These are phyloP conservation scores for Falco columbarius DNA, from an alignment of 2,797 vertebrate species.

Conservation along the genomic window DNA sequence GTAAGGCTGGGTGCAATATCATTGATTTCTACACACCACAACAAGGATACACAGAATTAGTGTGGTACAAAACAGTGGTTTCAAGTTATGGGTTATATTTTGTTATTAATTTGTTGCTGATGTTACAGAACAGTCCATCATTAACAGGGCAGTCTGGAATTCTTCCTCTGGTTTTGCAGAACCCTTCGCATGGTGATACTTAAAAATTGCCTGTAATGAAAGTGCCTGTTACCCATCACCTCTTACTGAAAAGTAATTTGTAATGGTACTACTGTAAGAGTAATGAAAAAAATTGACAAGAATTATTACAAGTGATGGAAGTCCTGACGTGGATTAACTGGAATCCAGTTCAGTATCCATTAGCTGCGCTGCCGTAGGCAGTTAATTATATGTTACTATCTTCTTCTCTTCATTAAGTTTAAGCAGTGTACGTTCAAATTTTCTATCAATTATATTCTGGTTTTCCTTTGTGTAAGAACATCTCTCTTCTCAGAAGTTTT, in stretches of 20 bases:
- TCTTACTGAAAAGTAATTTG: not conserved
- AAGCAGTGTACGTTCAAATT: not conserved
- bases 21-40: not conserved
- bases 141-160: not conserved
- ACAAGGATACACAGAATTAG: not conserved
- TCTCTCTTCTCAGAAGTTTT: not conserved
- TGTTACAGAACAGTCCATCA: not conserved
- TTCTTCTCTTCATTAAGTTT: conserved; percentile 23
- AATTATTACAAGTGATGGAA: conserved; percentile 46
- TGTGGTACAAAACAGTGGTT: not conserved
- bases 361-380: conserved; percentile 37
- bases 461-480: conserved; percentile 25
- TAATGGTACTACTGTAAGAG: not conserved
- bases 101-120: not conserved
- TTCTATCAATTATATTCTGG: not conserved
- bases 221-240: conserved; percentile 53
- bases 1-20: conserved; percentile 3
- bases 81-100: not conserved
- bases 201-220: conserved; percentile 11
- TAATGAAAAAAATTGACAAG: not conserved
- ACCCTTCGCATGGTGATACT: not conserved
- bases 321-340: conserved; percentile 50
- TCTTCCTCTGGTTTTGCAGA: not conserved
- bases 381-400: conserved; percentile 24
- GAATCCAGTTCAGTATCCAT: conserved; percentile 47